phyloP scores from a whole-genome alignment of 2,797 vertebrate species.

The Notamacropus eugenii region DNA sequence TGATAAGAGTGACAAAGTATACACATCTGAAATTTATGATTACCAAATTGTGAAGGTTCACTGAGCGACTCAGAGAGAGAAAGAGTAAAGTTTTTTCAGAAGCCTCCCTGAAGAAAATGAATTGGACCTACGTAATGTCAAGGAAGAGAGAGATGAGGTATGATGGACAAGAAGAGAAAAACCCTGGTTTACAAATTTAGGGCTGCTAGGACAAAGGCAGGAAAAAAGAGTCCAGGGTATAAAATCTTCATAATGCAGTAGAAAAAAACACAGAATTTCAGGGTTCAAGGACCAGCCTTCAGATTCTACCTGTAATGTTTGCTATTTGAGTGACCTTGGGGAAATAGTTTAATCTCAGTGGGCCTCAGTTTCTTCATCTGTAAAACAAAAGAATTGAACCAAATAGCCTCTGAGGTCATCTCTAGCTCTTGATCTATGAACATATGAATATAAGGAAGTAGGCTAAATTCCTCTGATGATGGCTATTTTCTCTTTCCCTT shows the following conservation, averaged over 20 bases:
- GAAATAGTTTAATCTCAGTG: not conserved
- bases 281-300: not conserved
- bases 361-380: not conserved
- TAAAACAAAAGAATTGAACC: not conserved
- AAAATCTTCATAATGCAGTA: not conserved
- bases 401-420: not conserved
- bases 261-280: not conserved
- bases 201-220: not conserved
- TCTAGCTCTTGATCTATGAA: not conserved
- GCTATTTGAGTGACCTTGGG: not conserved
- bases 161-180: not conserved
- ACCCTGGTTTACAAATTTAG: not conserved
- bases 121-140: not conserved
- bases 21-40: conserved; percentile 19
- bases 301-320: not conserved
- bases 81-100: conserved; percentile 11
- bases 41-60: not conserved
- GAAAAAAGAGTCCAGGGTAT: not conserved
- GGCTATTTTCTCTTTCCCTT: not conserved
- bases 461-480: not conserved
- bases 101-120: not conserved
- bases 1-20: not conserved
- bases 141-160: not conserved
- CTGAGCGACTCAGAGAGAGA: not conserved
- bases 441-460: not conserved